phyloP scores from a whole-genome alignment of 2,888 invertebrate species.

The Anoplius nigerrimus region DNA sequence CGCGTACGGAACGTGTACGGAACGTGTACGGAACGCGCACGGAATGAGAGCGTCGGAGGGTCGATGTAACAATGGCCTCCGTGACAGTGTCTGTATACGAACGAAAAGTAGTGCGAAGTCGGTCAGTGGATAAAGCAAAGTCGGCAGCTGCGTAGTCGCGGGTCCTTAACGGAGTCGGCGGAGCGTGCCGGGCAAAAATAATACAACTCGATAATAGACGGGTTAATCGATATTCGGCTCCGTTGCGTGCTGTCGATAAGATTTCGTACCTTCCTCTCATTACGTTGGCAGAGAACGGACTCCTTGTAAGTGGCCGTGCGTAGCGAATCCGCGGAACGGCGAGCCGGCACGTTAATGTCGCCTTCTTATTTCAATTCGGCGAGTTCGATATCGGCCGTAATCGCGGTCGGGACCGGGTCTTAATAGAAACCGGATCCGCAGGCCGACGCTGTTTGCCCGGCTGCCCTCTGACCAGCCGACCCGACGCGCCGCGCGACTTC shows the following conservation, averaged over 20 bases:
- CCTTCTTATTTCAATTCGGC: slow-evolving; percentile 49
- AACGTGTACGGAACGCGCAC: too few species aligned
- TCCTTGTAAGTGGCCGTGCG: slow-evolving; percentile 27
- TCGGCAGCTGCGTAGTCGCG: too few species aligned
- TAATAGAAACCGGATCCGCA: slow-evolving; percentile 57
- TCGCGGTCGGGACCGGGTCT: slow-evolving; percentile 43
- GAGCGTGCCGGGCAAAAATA: slow-evolving; percentile 35
- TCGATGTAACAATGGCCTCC: too few species aligned
- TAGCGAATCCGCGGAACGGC: slow-evolving; percentile 50
- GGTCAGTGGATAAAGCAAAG: too few species aligned
- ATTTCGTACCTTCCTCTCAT: slow-evolving; percentile 58
- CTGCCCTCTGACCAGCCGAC: not conserved
- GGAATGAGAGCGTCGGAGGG: too few species aligned
- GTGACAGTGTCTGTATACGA: too few species aligned
- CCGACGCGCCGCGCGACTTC: not conserved
- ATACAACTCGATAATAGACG: slow-evolving; percentile 54
- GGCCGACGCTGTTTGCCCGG: too few species aligned
- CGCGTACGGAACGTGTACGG: too few species aligned
- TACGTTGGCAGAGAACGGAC: slow-evolving; percentile 48
- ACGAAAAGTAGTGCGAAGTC: too few species aligned
- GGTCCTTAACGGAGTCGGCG: not conserved
- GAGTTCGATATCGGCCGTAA: slow-evolving; percentile 46
- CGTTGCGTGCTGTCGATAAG: slow-evolving; percentile 50
- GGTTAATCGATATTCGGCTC: slow-evolving; percentile 50
- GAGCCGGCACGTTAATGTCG: slow-evolving; percentile 47